Conservation (phyloP, 2,888 invertebrate genomes). For the Lasius platythorax region DNA sequence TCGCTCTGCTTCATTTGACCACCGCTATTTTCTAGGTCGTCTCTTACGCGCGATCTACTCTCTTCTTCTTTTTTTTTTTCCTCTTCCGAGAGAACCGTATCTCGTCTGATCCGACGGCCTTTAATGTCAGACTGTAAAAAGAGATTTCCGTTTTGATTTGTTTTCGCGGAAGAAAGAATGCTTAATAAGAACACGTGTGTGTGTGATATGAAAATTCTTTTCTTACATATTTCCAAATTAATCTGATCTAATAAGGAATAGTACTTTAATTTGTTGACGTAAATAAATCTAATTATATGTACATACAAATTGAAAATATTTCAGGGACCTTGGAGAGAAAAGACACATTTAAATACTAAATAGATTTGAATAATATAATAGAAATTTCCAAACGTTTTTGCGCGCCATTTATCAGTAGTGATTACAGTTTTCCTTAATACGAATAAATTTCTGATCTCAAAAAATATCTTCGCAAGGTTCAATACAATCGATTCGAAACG, state of each 20-base stretch:
- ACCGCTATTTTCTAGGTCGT: conserved; percentile 51
- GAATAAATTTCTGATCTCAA: background rate
- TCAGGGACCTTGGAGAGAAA: background rate
- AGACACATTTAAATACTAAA: background rate
- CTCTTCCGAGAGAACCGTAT: background rate
- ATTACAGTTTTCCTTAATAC: background rate
- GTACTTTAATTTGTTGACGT: background rate
- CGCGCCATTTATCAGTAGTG: background rate
- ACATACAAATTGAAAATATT: background rate
- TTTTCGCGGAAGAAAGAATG: background rate
- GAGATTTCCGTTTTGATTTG: background rate
- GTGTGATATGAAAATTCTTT: background rate
- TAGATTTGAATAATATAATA: background rate
- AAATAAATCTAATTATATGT: background rate
- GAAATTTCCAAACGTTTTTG: background rate
- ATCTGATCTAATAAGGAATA: background rate
- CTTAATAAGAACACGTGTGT: background rate
- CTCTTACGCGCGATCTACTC: conserved; percentile 29
- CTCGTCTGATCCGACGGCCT: background rate
- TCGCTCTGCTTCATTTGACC: conserved; percentile 36
- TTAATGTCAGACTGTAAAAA: background rate
- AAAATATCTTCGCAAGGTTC: background rate
- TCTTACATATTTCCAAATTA: background rate
- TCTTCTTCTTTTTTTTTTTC: background rate
- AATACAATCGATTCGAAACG: conserved; percentile 4